Evolutionary conservation across 2,888 invertebrate genomes (phyloP).

Genomic region (Notodonta ziczac): DNA sequence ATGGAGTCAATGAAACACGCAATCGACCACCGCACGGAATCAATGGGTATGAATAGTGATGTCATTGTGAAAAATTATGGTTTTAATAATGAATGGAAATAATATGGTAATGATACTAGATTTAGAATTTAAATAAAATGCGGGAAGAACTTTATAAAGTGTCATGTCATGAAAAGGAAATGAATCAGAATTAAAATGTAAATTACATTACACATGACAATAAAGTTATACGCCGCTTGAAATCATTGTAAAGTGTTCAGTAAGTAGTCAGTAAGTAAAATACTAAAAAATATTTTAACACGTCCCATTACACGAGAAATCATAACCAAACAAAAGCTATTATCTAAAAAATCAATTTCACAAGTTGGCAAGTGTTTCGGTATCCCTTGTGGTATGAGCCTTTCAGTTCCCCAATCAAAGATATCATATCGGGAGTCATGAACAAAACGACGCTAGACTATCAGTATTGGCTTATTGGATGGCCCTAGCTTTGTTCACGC

Average conservation of each 20-base stretch:
- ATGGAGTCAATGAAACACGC: conserved; percentile 25
- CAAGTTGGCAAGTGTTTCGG: conserved; percentile 2
- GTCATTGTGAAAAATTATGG: neutral
- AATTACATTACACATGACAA: no score
- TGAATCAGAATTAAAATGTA: no score
- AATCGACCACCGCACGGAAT: conserved; percentile 23
- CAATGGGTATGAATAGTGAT: conserved; percentile 10
- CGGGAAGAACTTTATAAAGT: neutral
- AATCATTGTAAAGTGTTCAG: no score
- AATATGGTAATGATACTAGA: neutral
- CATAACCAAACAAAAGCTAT: neutral
- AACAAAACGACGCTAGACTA: conserved; percentile 18
- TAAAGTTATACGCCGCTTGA: no score
- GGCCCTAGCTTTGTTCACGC: conserved; percentile 26
- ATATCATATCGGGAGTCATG: conserved; percentile 21
- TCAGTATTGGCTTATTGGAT: conserved; percentile 31
- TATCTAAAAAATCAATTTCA: neutral
- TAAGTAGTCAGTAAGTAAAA: no score
- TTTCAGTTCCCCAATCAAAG: conserved; percentile 12
- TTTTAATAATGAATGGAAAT: neutral
- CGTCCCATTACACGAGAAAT: neutral
- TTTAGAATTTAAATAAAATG: neutral
- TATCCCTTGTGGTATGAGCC: conserved; percentile 10
- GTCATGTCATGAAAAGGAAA: no score
- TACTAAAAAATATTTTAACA: no score